Percentiles rank a stretch among this genome's conserved stretches.
phyloP scores from a whole-genome alignment of 2,888 invertebrate genomes.

The Piscicola geometra region DNA sequence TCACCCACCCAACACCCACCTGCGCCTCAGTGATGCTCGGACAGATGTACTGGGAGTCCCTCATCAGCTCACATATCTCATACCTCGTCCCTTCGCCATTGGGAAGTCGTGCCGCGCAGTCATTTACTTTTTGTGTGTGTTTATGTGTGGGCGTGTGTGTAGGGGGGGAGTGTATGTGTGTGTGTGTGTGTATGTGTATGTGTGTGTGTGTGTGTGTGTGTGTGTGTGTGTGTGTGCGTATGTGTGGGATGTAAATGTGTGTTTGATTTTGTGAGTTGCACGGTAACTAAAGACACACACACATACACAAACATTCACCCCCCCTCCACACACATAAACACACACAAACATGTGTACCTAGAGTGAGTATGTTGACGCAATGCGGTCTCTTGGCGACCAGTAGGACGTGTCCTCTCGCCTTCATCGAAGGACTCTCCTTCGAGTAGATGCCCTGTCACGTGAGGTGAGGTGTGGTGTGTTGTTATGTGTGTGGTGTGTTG shows the following conservation, averaged over 20 bases:
- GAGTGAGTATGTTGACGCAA: constrained; percentile 80
- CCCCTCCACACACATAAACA: too few species aligned
- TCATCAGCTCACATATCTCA: constrained; percentile 81
- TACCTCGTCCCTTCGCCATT: constrained; percentile 88
- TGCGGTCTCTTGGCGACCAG: constrained; percentile 77
- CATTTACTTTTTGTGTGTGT: constrained; percentile 64
- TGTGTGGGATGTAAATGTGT: too few species aligned
- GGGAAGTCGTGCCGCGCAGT: constrained; percentile 84
- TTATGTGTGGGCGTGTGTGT: too few species aligned
- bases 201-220: too few species aligned
- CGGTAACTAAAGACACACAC: neutral
- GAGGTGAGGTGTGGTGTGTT: too few species aligned
- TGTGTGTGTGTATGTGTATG: neutral
- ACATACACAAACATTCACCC: too few species aligned
- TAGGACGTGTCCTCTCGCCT: constrained; percentile 77
- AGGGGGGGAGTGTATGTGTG: too few species aligned
- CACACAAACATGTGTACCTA: too few species aligned
- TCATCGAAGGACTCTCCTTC: constrained; percentile 57
- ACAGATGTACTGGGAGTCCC: constrained; percentile 67
- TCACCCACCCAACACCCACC: constrained; percentile 44
- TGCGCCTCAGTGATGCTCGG: constrained; percentile 57
- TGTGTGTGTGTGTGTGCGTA: too few species aligned
- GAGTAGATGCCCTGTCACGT: constrained; percentile 60
- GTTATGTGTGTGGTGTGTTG: too few species aligned
- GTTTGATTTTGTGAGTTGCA: too few species aligned